These are phyloP conservation scores for Cynaeus angustus DNA, from an alignment of 2,888 invertebrate species.

Conservation along the genomic window DNA sequence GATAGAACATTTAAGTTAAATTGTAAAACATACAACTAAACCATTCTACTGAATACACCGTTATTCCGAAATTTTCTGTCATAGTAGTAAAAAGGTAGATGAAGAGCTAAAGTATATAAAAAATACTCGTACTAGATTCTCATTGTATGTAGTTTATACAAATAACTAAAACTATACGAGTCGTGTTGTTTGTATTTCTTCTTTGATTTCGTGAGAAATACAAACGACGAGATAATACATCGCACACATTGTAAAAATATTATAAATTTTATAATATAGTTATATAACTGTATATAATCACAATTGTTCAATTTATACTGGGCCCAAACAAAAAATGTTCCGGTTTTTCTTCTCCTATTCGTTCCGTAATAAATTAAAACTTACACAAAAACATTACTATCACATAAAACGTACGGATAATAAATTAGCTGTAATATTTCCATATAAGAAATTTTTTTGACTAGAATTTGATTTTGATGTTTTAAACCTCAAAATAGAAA, in stretches of 20 bases:
- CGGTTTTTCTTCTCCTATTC: slow-evolving; percentile 10
- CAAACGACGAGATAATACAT: slow-evolving; percentile 29
- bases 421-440: slow-evolving; percentile 1
- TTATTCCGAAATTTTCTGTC: slow-evolving; percentile 57
- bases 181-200: slow-evolving; percentile 28
- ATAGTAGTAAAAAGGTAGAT: slow-evolving; percentile 29
- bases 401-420: neutral
- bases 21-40: slow-evolving; percentile 57
- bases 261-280: slow-evolving; percentile 25
- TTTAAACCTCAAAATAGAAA: slow-evolving; percentile 3
- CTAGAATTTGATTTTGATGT: slow-evolving; percentile 22
- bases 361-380: neutral
- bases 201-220: slow-evolving; percentile 15
- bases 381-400: slow-evolving; percentile 14
- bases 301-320: slow-evolving; percentile 30
- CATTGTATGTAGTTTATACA: slow-evolving; percentile 32
- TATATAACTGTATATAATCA: slow-evolving; percentile 37
- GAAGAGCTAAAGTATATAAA: slow-evolving; percentile 40
- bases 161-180: slow-evolving; percentile 33
- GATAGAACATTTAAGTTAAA: slow-evolving; percentile 55
- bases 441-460: slow-evolving; percentile 23
- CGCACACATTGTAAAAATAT: slow-evolving; percentile 33
- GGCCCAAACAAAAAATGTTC: slow-evolving; percentile 12
- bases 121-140: slow-evolving; percentile 43
- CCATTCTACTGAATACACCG: slow-evolving; percentile 60